Evolutionary conservation across 1,140 invertebrate species (phyloP).

Genomic region (Euwallacea fornicatus): DNA sequence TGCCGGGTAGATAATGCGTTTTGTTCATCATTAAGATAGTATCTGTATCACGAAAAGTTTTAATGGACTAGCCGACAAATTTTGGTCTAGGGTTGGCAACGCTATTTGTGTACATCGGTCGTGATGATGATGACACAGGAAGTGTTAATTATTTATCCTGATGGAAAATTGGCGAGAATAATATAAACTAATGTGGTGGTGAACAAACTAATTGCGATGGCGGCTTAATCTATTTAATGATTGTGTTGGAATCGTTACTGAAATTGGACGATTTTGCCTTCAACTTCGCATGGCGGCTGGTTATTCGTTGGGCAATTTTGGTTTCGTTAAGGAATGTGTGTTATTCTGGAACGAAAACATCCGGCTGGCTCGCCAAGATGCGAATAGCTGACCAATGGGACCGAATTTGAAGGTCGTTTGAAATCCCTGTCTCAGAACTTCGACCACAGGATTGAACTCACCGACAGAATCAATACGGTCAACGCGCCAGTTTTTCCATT

Average conservation of each 20-base stretch:
- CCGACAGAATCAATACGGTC: too few relatives aligned
- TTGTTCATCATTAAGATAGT: conserved; percentile 32
- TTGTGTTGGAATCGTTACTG: too few relatives aligned
- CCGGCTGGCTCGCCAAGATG: too few relatives aligned
- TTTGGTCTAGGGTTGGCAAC: conserved; percentile 13
- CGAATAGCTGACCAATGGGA: too few relatives aligned
- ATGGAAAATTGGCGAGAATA: conserved; percentile 7
- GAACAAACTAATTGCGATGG: conserved; percentile 1
- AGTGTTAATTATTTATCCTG: conserved; percentile 10
- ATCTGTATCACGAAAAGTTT: conserved; percentile 31
- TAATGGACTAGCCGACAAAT: conserved; percentile 26
- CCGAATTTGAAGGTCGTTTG: too few relatives aligned
- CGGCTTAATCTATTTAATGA: not conserved
- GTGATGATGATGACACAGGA: conserved; percentile 10
- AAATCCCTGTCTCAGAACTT: too few relatives aligned
- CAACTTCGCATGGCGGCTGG: not conserved
- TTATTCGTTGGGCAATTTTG: not conserved
- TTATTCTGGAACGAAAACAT: too few relatives aligned
- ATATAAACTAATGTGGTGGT: not conserved
- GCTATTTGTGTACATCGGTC: conserved; percentile 7
- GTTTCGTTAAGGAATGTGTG: too few relatives aligned
- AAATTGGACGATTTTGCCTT: too few relatives aligned
- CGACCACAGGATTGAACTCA: too few relatives aligned
- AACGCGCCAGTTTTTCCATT: too few relatives aligned
- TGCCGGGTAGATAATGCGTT: conserved; percentile 27